Conservation (phyloP, 2,888 invertebrate genomes). For the Drosophila testacea region DNA sequence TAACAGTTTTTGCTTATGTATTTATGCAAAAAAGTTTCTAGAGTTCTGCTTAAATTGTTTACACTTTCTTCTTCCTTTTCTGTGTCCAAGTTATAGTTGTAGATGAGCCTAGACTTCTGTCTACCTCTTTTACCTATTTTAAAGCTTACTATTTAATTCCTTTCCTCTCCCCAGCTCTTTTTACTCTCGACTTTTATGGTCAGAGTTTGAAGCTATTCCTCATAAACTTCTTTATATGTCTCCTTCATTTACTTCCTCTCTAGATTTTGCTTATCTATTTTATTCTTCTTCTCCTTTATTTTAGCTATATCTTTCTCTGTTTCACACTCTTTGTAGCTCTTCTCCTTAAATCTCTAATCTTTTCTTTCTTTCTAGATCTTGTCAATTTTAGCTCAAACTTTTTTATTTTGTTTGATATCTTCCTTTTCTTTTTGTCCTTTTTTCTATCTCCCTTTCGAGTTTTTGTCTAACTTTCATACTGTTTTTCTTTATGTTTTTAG, state of each 20-base stretch:
- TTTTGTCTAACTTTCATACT: slow-evolving; percentile 2
- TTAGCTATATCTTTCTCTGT: no score
- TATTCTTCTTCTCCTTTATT: background rate
- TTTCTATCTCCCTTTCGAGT: background rate
- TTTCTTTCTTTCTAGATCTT: no score
- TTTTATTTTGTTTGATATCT: background rate
- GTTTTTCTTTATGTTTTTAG: background rate
- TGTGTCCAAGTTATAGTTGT: background rate
- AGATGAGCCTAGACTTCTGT: background rate
- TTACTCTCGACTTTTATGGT: no score
- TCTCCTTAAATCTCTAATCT: no score
- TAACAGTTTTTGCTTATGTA: slow-evolving; percentile 10
- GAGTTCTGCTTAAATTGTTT: slow-evolving; percentile 1
- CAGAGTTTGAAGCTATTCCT: no score
- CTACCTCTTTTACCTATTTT: background rate
- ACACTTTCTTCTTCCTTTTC: background rate
- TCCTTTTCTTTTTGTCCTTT: background rate
- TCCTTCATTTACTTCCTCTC: background rate
- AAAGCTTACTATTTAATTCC: no score
- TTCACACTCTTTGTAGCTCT: no score
- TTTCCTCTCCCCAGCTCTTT: no score
- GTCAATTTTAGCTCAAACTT: background rate
- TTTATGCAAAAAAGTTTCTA: slow-evolving; percentile 13
- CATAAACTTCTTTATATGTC: background rate
- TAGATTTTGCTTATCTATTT: background rate